phyloP scores from a whole-genome alignment of 2,888 invertebrate species.

The Scaptodrosophila latifasciaeformis region DNA sequence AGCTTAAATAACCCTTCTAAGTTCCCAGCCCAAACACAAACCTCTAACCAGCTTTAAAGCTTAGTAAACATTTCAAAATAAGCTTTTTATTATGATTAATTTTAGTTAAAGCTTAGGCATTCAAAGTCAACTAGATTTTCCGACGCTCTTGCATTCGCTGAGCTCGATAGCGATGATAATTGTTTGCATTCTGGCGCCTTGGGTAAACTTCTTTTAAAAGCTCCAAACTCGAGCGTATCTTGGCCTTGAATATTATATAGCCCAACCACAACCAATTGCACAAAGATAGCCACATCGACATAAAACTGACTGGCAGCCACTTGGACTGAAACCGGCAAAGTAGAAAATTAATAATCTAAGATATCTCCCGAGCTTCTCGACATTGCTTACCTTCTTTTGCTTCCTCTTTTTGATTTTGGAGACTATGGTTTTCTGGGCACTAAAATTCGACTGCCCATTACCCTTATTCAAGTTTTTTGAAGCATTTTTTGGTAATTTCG shows the following conservation, averaged over 20 bases:
- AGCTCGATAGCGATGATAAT: neutral
- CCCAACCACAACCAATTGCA: neutral
- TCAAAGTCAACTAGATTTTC: neutral
- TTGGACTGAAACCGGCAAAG: no score
- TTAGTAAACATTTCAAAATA: no score
- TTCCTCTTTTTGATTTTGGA: neutral
- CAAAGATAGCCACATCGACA: neutral
- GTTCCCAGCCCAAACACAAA: no score
- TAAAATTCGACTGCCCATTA: no score
- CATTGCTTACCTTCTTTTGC: neutral
- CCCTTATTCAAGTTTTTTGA: no score
- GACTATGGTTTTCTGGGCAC: no score
- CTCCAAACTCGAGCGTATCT: neutral
- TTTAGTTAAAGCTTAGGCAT: no score
- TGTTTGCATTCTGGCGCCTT: neutral
- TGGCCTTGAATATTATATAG: neutral
- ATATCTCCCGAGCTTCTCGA: neutral
- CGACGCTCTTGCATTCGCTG: neutral
- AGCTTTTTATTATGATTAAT: no score
- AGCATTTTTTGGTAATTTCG: neutral
- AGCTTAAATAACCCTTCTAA: no score
- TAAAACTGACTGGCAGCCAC: no score
- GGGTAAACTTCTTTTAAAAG: neutral
- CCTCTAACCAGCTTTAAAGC: no score
- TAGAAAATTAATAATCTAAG: neutral